Evolutionary conservation across 35 echinoderm and acorn worm species (phyloP).

Genomic region (Apostichopus parvimensis): DNA sequence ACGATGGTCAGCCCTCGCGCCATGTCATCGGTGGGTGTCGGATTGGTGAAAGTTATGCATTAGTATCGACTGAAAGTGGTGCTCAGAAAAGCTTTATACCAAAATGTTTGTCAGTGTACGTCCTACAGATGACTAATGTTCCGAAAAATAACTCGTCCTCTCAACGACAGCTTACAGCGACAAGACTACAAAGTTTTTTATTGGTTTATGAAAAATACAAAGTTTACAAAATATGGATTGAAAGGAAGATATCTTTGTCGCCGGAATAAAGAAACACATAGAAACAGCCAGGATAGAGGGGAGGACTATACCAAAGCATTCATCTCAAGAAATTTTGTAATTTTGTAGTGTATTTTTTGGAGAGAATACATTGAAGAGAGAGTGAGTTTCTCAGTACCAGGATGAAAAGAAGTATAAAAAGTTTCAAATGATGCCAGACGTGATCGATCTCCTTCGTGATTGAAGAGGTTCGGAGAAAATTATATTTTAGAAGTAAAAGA

Average conservation of each 20-base stretch:
- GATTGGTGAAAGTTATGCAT: background rate
- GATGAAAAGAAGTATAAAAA: too few species aligned
- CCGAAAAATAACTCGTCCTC: too few species aligned
- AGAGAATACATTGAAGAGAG: background rate
- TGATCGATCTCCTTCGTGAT: too few species aligned
- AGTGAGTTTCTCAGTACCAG: too few species aligned
- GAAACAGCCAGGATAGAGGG: background rate
- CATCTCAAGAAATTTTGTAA: background rate
- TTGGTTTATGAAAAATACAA: too few species aligned
- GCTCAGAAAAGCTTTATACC: background rate
- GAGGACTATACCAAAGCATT: conserved; percentile 8
- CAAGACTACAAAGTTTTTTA: too few species aligned
- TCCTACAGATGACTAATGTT: background rate
- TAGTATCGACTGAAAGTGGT: background rate
- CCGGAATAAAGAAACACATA: background rate
- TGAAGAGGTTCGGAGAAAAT: too few species aligned
- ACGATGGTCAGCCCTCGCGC: background rate
- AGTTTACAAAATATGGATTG: background rate
- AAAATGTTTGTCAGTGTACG: conserved; percentile 1
- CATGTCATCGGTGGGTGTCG: background rate
- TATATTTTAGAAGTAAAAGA: too few species aligned
- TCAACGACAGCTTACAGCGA: too few species aligned
- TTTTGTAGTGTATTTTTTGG: background rate
- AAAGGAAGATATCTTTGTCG: background rate
- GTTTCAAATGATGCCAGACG: too few species aligned